Base-by-base conservation (phyloP, 2,888 invertebrate species). In the Temnothorax rugatulus region DNA sequence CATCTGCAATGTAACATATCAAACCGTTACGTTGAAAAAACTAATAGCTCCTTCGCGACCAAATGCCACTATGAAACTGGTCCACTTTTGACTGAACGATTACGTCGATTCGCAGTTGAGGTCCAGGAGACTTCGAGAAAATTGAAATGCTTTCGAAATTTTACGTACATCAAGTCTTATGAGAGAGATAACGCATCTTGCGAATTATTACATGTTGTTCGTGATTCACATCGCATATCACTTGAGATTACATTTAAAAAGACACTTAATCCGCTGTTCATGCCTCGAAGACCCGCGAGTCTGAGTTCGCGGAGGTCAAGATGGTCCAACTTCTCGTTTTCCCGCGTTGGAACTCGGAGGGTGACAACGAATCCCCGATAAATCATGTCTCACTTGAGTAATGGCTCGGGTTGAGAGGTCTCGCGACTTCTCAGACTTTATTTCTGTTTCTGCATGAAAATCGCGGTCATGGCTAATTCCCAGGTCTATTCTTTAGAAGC, bases 351-450 rank as follows among this genome's bases (percentile, higher is more conserved):
- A 44, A 59, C 54, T 64, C 75, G 34, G n/a, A 13, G 76, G 38
- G 29, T 75, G 47, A 63, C 21, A 73, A 84, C 82, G 86, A 84
- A 84, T 87, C 84, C 82, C 29, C 74, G 82, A 91, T 91, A 88
- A 89, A 91, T 91, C 91, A 91, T 79, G 89, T 90, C 86, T 66
- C 50, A 84, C 82, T 88, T 90, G 91, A 91, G 84, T 89, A 90
- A 91, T 88, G 82, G 76, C 76, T 63, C 25, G 77, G 75, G 81
- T 61, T 47, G 29, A 29, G 15, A 29, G 54, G 4, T 71, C 79
- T 75, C 73, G 57, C 63, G 21, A 86, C 83, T 87, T 69, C 83
- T 83, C 59, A 29, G 77, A 79, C 82, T 84, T 82, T 79, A 64
- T 63, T 57, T 81, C 25, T n/a, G 52, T 77, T 68, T 76, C 44